Conservation (phyloP, 2,888 invertebrate genomes). For the Venusia cambrica region DNA sequence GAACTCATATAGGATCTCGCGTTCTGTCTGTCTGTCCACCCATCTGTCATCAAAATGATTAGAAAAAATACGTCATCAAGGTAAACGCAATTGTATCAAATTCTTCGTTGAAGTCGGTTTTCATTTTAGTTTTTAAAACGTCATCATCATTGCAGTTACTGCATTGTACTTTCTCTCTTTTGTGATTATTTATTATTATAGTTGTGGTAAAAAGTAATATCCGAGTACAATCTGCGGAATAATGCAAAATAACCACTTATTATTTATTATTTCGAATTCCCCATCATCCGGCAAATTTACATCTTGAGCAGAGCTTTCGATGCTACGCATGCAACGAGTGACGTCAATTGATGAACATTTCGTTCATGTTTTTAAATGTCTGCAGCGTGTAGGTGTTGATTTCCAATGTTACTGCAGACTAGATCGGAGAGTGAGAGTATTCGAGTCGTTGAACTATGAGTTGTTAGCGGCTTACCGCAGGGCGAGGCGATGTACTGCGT, state of each 20-base stretch:
- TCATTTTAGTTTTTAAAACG: too few relatives aligned
- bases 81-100: too few relatives aligned
- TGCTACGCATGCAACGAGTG: too few relatives aligned
- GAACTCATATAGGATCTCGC: too few relatives aligned
- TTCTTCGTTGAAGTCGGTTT: too few relatives aligned
- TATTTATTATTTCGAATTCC: background rate
- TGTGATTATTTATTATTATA: conserved; percentile 30
- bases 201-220: conserved; percentile 17
- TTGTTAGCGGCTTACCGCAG: conserved; percentile 57
- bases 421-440: conserved; percentile 43
- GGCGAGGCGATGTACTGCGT: conserved; percentile 42
- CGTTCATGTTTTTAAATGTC: too few relatives aligned
- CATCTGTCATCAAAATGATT: too few relatives aligned
- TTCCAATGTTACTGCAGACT: conserved; percentile 18
- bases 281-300: too few relatives aligned
- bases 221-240: conserved; percentile 19
- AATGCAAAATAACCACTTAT: conserved; percentile 15
- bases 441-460: conserved; percentile 49
- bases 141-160: conserved; percentile 35
- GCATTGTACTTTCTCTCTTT: conserved; percentile 36
- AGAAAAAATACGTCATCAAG: too few relatives aligned
- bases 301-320: conserved; percentile 13
- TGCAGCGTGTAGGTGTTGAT: conserved; percentile 9
- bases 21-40: too few relatives aligned
- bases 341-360: too few relatives aligned